Evolutionary conservation across 2,113 vertebrate genomes (phyloP).

Genomic region (Phodopus roborovskii): DNA sequence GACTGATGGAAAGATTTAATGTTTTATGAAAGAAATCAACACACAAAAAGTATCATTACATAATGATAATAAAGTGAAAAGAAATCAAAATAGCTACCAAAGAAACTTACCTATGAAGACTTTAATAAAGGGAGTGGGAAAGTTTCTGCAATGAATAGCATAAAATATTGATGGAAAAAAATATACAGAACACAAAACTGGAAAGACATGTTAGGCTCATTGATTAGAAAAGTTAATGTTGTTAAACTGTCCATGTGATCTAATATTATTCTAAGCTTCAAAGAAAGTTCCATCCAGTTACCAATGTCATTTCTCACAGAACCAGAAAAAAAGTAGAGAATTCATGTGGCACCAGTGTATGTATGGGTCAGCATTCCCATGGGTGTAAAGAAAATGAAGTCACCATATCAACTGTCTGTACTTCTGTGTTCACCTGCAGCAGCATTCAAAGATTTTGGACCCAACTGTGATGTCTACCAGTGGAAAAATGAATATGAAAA

Average conservation of each 20-base stretch:
- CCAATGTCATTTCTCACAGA: background rate
- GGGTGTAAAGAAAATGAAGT: background rate
- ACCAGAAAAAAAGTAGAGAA: background rate
- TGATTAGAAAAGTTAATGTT: background rate
- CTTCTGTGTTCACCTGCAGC: rapidly evolving
- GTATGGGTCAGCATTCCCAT: background rate
- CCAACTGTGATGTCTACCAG: background rate
- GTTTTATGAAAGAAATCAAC: background rate
- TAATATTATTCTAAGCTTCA: background rate
- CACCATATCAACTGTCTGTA: background rate
- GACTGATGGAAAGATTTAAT: background rate
- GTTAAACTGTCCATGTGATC: background rate
- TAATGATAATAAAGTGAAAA: background rate
- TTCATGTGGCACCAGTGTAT: background rate
- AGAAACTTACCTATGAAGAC: background rate
- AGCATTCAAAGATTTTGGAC: no score
- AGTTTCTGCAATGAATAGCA: background rate
- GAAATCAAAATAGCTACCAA: background rate
- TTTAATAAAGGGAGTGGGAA: background rate
- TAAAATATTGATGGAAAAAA: background rate
- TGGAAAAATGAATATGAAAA: background rate
- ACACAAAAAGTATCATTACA: background rate
- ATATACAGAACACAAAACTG: background rate
- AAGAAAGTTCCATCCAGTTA: background rate
- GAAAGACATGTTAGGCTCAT: background rate